Percentiles rank a stretch among this genome's conserved stretches.
phyloP scores from a whole-genome alignment of 1,140 invertebrate species.

The Drosophila guanche region DNA sequence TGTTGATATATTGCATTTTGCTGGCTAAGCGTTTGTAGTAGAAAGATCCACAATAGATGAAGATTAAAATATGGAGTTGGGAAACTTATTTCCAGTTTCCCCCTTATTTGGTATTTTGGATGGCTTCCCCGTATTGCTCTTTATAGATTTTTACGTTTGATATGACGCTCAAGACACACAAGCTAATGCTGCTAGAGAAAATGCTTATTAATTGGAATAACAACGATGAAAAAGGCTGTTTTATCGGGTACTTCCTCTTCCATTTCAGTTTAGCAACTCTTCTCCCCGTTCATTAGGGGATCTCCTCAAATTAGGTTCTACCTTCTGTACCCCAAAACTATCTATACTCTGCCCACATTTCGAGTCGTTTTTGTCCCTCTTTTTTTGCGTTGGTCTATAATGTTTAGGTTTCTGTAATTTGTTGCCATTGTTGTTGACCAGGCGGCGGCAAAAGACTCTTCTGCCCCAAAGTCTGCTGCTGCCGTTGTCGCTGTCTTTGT shows the following conservation, averaged over 20 bases:
- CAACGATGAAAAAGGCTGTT: too few species aligned
- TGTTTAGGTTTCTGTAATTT: conserved; percentile 60
- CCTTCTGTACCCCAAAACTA: conserved; percentile 7
- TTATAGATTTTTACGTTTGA: too few species aligned
- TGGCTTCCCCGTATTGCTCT: too few species aligned
- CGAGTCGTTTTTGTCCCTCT: conserved; percentile 3
- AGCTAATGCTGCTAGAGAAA: too few species aligned
- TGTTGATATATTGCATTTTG: conserved; percentile 62
- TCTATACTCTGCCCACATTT: conserved; percentile 11
- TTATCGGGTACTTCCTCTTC: too few species aligned
- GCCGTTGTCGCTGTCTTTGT: conserved; percentile 36
- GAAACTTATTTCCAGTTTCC: conserved; percentile 1
- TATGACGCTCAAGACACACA: too few species aligned
- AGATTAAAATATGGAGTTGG: not conserved
- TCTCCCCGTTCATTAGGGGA: not conserved
- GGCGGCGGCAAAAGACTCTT: conserved; percentile 24
- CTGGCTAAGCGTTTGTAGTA: conserved; percentile 44
- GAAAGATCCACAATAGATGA: not conserved
- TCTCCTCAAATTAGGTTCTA: conserved; percentile 1
- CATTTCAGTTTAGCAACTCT: too few species aligned
- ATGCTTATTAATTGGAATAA: too few species aligned
- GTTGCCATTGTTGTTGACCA: conserved; percentile 45
- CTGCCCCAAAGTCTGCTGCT: conserved; percentile 27
- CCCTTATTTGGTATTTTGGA: not conserved
- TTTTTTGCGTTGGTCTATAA: conserved; percentile 28